These are phyloP conservation scores for Drosophila macrospina DNA, from an alignment of 2,888 invertebrate genomes.

Conservation along the genomic window DNA sequence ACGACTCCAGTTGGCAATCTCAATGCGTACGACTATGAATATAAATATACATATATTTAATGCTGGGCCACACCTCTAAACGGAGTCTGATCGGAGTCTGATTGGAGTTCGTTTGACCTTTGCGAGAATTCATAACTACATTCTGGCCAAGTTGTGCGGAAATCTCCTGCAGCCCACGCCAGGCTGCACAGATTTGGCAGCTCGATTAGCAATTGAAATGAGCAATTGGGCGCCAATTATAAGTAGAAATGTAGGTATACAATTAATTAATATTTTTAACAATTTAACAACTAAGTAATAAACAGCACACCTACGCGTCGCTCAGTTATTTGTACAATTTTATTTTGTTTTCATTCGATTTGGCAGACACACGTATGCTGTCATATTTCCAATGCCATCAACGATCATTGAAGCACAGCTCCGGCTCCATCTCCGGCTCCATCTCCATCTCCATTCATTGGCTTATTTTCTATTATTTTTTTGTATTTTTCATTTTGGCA, in stretches of 20 bases:
- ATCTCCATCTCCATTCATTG: conserved; percentile 41
- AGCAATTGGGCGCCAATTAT: conserved; percentile 51
- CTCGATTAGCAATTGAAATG: conserved; percentile 49
- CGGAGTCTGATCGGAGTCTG: too few relatives aligned
- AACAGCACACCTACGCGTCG: conserved; percentile 60
- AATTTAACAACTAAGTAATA: conserved; percentile 62
- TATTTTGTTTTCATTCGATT: conserved; percentile 16
- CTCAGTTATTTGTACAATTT: conserved; percentile 32
- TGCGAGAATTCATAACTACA: conserved; percentile 38
- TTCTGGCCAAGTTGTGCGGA: conserved; percentile 34
- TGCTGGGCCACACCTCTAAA: conserved; percentile 44
- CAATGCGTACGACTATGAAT: conserved; percentile 16
- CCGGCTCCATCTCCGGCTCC: conserved; percentile 25
- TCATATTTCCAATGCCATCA: conserved; percentile 61
- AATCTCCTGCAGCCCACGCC: conserved; percentile 33
- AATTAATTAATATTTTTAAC: conserved; percentile 32
- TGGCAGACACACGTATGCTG: conserved; percentile 72
- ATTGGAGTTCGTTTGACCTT: conserved; percentile 47
- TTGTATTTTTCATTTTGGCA: conserved; percentile 20
- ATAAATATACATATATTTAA: conserved; percentile 25
- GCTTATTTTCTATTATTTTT: conserved; percentile 4
- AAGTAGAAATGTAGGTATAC: conserved; percentile 13
- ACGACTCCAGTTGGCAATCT: conserved; percentile 54
- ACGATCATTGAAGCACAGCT: conserved; percentile 31
- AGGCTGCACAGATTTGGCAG: conserved; percentile 27